A percentile compares a stretch with the other conserved stretches of the same genome.
phyloP scores from a whole-genome alignment of 1,140 invertebrate genomes.

The Sogatella furcifera region DNA sequence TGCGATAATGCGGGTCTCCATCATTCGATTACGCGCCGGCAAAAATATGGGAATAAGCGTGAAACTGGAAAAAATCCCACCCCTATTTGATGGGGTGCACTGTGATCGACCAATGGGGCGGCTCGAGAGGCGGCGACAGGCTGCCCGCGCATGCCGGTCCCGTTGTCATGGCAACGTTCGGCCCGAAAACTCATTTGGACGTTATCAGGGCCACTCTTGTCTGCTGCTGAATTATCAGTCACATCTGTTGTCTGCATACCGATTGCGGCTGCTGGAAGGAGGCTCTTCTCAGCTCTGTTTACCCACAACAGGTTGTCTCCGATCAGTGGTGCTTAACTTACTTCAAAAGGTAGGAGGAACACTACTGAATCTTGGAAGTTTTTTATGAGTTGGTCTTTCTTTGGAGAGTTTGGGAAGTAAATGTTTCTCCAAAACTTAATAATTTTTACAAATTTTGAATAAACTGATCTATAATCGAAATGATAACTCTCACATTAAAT shows the following conservation, averaged over 20 bases:
- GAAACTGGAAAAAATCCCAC: not conserved
- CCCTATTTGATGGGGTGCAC: not conserved
- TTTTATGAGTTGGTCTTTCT: no score
- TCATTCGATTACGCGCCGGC: not conserved
- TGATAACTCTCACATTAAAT: no score
- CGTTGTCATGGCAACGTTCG: not conserved
- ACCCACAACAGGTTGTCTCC: not conserved
- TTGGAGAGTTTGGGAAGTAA: no score
- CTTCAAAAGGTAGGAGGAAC: no score
- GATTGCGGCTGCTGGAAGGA: not conserved
- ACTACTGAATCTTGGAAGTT: no score
- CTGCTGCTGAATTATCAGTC: not conserved
- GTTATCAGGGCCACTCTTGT: not conserved
- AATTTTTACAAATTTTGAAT: no score
- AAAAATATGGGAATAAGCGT: constrained; percentile 1
- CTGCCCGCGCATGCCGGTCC: not conserved
- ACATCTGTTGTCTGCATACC: not conserved
- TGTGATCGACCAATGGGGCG: not conserved
- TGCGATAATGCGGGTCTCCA: constrained; percentile 2
- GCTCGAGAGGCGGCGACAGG: not conserved
- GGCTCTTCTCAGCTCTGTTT: not conserved
- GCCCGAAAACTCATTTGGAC: not conserved
- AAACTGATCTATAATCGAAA: no score
- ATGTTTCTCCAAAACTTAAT: no score
- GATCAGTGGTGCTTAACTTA: no score